Evolutionary conservation across 2,888 invertebrate genomes (phyloP).

Genomic region (Ferrisia virgata): DNA sequence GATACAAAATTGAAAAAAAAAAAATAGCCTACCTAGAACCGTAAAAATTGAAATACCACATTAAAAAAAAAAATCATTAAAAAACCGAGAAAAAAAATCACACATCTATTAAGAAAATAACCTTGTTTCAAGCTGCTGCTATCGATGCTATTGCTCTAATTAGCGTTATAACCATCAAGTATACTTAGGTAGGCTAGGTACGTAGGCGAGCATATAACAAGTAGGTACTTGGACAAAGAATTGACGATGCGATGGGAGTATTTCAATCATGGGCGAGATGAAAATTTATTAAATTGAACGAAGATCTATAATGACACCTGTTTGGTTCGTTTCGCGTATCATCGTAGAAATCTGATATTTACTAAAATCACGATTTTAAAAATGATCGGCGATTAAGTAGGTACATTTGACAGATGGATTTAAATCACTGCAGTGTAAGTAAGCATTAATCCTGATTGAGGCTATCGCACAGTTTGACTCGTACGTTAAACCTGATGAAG

Average conservation of each 20-base stretch:
- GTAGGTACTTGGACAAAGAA: background rate
- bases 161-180: too few relatives aligned
- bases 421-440: background rate
- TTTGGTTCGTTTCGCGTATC: background rate
- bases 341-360: background rate
- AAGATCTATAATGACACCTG: background rate
- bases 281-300: background rate
- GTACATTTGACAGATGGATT: background rate
- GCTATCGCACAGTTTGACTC: background rate
- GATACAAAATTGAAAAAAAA: background rate
- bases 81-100: background rate
- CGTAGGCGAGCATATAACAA: too few relatives aligned
- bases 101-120: background rate
- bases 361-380: background rate
- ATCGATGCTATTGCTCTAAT: background rate
- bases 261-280: background rate
- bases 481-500: background rate
- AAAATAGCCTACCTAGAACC: background rate
- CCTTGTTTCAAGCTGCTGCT: background rate
- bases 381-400: background rate
- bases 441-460: background rate
- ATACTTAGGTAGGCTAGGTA: too few relatives aligned
- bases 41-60: background rate
- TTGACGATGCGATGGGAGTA: background rate
- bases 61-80: slow-evolving; percentile 1